Evolutionary conservation across 2,113 vertebrate genomes (phyloP), one percentile per base, ranked within the genome.

Genomic region (Bubo scandiacus): DNA sequence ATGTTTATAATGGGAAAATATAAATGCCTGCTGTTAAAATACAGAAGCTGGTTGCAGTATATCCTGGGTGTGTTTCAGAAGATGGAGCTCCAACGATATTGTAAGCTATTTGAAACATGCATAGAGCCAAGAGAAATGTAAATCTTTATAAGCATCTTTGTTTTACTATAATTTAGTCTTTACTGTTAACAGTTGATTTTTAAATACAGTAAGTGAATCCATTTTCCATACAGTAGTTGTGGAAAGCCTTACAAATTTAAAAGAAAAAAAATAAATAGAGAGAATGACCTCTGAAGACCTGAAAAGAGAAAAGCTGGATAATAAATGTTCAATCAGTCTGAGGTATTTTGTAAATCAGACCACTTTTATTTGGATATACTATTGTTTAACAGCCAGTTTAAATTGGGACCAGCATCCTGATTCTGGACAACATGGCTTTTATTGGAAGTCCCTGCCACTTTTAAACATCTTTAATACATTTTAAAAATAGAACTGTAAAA

Each of bases 401-500:
- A 98, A 98, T 98, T 98, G 98, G 97, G 98, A 98, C 97, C 98
- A 98, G 98, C 98, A 97, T 98, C 98, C 98, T 98, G 98, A 98
- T 98, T 98, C 98, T 97, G 97, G 97, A 98, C 97, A 97, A 87
- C 89, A 94, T 12, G 5, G 94, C 63, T 98, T 98, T 98, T 98
- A 98, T 98, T 98, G 97, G 98, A 98, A 98, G 95, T 97, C 97
- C 97, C 98, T 98, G 98, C 98, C 97, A 98, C 98, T 62, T 98
- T 98, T 98, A 98, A 98, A 98, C 97, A 98, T 98, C 98, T 98
- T 98, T 98, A 98, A 98, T 98, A 98, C 97, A 98, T 98, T 98
- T 98, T 98, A 97, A 98, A 98, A 98, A 98, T 98, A 98, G 98
- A 98, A 98, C 97, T 97, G 98, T 98, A 98, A 98, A 98, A 98